Evolutionary conservation across 2,797 vertebrate genomes (phyloP).

Genomic region (Rhinella marina): DNA sequence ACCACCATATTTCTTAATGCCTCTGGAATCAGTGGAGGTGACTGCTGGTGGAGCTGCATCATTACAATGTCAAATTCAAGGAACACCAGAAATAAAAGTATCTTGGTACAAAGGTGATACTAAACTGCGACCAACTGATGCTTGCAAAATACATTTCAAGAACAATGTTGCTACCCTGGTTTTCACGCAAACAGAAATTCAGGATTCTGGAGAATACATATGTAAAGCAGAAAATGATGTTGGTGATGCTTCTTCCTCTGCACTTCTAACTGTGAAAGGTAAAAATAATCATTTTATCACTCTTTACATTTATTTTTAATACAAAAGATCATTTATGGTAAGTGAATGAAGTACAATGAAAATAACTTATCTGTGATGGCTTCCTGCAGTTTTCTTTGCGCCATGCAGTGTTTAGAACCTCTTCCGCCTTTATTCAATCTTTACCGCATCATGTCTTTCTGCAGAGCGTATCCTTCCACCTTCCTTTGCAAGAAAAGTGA

Average conservation of each 20-base stretch:
- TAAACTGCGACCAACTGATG: constrained; percentile 89
- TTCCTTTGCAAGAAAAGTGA: constrained; percentile 93
- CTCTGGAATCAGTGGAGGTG: constrained; percentile 89
- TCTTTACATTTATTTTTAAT: neutral
- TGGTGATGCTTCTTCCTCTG: constrained; percentile 85
- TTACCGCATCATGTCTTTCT: constrained; percentile 67
- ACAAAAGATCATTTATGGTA: constrained; percentile 13
- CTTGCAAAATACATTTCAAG: constrained; percentile 87
- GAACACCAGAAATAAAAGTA: constrained; percentile 95
- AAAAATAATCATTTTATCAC: constrained; percentile 61
- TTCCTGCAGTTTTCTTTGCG: constrained; percentile 46
- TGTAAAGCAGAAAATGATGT: constrained; percentile 94
- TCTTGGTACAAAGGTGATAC: constrained; percentile 98
- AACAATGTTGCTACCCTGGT: constrained; percentile 90
- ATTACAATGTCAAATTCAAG: constrained; percentile 88
- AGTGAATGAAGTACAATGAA: constrained; percentile 6
- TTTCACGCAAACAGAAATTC: constrained; percentile 86
- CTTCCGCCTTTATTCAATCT: constrained; percentile 28
- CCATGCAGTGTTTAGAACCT: constrained; percentile 29
- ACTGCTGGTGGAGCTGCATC: constrained; percentile 90
- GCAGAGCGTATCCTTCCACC: constrained; percentile 94
- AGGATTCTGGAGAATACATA: constrained; percentile 89
- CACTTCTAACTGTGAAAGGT: constrained; percentile 90
- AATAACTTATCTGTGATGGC: constrained; percentile 56
- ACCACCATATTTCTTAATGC: constrained; percentile 89